Conservation (phyloP, 2,888 invertebrate species). For the Amphipoea lucens region DNA sequence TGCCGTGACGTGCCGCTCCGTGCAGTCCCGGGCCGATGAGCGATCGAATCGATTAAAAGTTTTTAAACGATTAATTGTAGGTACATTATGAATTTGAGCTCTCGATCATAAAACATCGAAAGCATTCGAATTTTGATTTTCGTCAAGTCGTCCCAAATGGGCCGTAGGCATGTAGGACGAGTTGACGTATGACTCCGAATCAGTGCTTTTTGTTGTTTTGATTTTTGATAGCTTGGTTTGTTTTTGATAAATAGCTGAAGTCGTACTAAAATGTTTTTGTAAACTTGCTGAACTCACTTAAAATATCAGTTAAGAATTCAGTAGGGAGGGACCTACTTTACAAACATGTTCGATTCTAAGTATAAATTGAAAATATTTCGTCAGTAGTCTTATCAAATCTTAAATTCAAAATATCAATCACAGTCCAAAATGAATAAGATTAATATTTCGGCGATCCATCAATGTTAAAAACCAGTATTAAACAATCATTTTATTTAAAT, state of each 20-base stretch:
- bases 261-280: slow-evolving; percentile 11
- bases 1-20: slow-evolving; percentile 27
- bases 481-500: neutral
- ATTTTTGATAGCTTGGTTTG: neutral
- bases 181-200: neutral
- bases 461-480: slow-evolving; percentile 6
- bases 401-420: slow-evolving; percentile 18
- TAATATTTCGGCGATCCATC: neutral
- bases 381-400: neutral
- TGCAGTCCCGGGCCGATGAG: slow-evolving; percentile 32
- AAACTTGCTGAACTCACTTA: neutral
- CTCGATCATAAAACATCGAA: slow-evolving; percentile 47
- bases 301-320: slow-evolving; percentile 17
- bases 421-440: slow-evolving; percentile 15
- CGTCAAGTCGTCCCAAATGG: no score
- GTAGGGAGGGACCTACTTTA: neutral
- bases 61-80: slow-evolving; percentile 52
- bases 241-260: slow-evolving; percentile 5
- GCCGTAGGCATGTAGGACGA: no score
- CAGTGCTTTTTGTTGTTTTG: neutral
- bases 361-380: slow-evolving; percentile 13
- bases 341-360: neutral
- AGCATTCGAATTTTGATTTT: neutral
- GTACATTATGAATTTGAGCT: slow-evolving; percentile 10
- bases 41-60: slow-evolving; percentile 68